Conservation (phyloP, 2,888 invertebrate species). For the Sminthurides aquaticus region DNA sequence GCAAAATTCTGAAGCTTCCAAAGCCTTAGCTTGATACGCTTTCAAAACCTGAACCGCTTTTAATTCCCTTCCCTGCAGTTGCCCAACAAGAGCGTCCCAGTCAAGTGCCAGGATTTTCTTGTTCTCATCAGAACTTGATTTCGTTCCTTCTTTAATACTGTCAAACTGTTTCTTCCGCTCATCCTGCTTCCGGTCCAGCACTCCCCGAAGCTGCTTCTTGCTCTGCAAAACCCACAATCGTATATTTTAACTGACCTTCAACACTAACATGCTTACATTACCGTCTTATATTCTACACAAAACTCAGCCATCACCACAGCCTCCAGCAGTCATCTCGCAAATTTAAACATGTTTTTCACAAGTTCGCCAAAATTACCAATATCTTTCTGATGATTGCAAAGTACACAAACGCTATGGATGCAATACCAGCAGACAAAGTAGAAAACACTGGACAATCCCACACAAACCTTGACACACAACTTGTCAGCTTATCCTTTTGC, state of each 20-base stretch:
- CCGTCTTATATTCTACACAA: too few relatives aligned
- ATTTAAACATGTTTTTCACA: not conserved
- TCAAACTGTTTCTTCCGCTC: conserved; percentile 31
- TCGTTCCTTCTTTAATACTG: conserved; percentile 25
- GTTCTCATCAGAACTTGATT: conserved; percentile 26
- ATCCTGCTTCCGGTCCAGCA: conserved; percentile 32
- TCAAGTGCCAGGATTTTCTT: conserved; percentile 33
- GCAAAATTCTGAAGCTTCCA: conserved; percentile 43
- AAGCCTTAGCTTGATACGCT: conserved; percentile 41
- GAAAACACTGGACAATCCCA: conserved; percentile 4
- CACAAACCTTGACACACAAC: not conserved
- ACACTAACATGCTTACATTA: too few relatives aligned
- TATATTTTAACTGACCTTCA: not conserved
- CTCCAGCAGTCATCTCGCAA: too few relatives aligned
- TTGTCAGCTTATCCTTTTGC: not conserved
- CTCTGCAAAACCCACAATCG: not conserved
- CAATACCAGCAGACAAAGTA: not conserved
- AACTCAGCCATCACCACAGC: too few relatives aligned
- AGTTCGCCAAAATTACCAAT: too few relatives aligned
- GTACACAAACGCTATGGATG: not conserved
- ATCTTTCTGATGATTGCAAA: not conserved
- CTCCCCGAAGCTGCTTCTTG: conserved; percentile 1
- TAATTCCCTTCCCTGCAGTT: conserved; percentile 35
- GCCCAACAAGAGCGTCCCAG: conserved; percentile 34
- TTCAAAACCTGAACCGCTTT: conserved; percentile 37